phyloP scores from a whole-genome alignment of 2,888 invertebrate genomes.

The Tuta absoluta region DNA sequence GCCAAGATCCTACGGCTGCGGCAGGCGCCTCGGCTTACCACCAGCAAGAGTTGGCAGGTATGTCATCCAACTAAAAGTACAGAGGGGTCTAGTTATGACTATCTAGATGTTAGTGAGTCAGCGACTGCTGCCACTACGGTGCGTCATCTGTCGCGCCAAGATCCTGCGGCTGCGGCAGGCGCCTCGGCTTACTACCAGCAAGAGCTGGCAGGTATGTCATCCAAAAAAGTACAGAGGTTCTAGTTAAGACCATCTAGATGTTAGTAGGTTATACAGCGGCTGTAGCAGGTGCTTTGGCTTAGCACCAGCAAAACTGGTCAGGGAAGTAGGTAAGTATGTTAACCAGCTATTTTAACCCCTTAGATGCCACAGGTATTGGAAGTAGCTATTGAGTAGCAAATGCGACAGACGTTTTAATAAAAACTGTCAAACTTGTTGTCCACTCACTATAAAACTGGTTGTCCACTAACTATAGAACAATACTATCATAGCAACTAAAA shows the following conservation, averaged over 20 bases:
- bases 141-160: slow-evolving; percentile 96
- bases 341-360: too few species aligned
- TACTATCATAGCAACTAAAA: neutral
- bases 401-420: neutral
- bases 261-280: slow-evolving; percentile 92
- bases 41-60: slow-evolving; percentile 80
- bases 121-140: slow-evolving; percentile 93
- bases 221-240: slow-evolving; percentile 68
- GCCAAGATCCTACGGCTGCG: slow-evolving; percentile 92
- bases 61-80: slow-evolving; percentile 16
- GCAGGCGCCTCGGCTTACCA: slow-evolving; percentile 81
- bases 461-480: neutral
- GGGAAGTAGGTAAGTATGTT: too few species aligned
- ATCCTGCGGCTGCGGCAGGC: slow-evolving; percentile 90
- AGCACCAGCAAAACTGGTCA: too few species aligned
- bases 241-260: slow-evolving; percentile 98
- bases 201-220: slow-evolving; percentile 73
- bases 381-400: neutral
- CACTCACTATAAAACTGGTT: neutral
- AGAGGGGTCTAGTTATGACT: slow-evolving; percentile 94
- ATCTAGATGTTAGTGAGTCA: slow-evolving; percentile 98
- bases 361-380: too few species aligned
- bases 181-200: slow-evolving; percentile 74
- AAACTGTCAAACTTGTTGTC: neutral
- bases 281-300: slow-evolving; percentile 82